phyloP scores from a whole-genome alignment of 2,888 invertebrate species.

The Exocentrus adspersus region DNA sequence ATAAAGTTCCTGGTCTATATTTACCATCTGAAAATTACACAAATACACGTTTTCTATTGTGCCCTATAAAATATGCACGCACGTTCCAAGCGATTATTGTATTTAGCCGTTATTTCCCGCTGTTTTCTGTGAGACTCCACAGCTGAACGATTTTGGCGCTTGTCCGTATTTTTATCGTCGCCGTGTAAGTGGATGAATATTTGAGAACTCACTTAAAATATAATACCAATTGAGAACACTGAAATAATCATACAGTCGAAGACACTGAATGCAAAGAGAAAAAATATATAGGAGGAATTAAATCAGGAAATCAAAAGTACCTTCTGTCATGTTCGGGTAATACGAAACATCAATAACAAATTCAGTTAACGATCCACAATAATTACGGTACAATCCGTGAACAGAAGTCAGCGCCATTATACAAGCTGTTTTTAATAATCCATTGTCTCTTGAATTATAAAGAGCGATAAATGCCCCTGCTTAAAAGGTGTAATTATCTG shows the following conservation, averaged over 20 bases:
- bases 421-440: conserved; percentile 46
- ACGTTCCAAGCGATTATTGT: conserved; percentile 51
- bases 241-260: too few relatives aligned
- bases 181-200: conserved; percentile 20
- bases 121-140: conserved; percentile 25
- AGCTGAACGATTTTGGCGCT: conserved; percentile 28
- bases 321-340: too few relatives aligned
- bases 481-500: conserved; percentile 48
- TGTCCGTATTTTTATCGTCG: conserved; percentile 14
- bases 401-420: conserved; percentile 42
- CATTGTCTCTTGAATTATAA: conserved; percentile 49
- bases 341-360: conserved; percentile 1
- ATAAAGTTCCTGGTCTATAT: conserved; percentile 55
- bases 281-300: too few relatives aligned
- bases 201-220: conserved; percentile 1
- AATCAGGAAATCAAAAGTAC: too few relatives aligned
- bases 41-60: conserved; percentile 50
- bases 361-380: conserved; percentile 3
- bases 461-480: conserved; percentile 37
- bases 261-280: too few relatives aligned
- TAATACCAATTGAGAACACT: not conserved
- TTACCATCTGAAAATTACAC: conserved; percentile 59
- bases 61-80: conserved; percentile 57
- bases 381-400: conserved; percentile 10
- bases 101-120: conserved; percentile 32